Base-by-base conservation (phyloP, 2,888 invertebrate genomes). In the Leucoptera coffeella region DNA sequence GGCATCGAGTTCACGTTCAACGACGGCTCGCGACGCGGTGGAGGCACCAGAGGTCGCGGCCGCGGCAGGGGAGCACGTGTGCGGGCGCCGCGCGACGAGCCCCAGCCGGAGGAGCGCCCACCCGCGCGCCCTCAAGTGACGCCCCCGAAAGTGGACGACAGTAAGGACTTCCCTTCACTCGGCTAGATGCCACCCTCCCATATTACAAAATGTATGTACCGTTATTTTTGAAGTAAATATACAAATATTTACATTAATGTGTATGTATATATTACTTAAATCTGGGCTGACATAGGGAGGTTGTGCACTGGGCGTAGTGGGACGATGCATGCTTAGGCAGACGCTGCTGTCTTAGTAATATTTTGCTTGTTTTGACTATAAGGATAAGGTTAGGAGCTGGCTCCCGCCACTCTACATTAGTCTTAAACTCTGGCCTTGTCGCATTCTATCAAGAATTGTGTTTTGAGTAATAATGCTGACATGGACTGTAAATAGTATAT, bases 101-200 rank as follows among this genome's bases (percentile, higher is more conserved):
- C 45, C 23, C 43, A 40, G 30, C 45, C 44, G 10, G 62, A 60
- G 44, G 65, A 62, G 50, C 62, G 62, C 38, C 48, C 55, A 14
- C 38, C 33, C 32, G 47, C 47, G 34, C 53, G 57, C 32, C 43
- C 42, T 27, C 51, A 43, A 34, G 52, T 44, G 15, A 53, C 69
- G 32, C 82, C 84, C 39, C 91, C 93, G 12, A 91, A 92, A 62
- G 91, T 95, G 38, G 92, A 93, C 56, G 93, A 94, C 71, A 92
- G 91, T 75, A 85, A 85, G 61, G 93, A 93, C 69, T 94, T 95
- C 73, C 94, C 94, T 42, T 89, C 90, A 53, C 79, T 94, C 57
- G 87, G 89, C 62, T 88, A 85, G 56, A 56, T 34, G 47, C 50
- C 58, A 55, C 51, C 48, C 62, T 61, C 60, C 47, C 65, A 64